A percentile compares a stretch with the other conserved stretches of the same genome.
Conservation (phyloP, 2,113 vertebrate species). For the Strigops habroptila region DNA sequence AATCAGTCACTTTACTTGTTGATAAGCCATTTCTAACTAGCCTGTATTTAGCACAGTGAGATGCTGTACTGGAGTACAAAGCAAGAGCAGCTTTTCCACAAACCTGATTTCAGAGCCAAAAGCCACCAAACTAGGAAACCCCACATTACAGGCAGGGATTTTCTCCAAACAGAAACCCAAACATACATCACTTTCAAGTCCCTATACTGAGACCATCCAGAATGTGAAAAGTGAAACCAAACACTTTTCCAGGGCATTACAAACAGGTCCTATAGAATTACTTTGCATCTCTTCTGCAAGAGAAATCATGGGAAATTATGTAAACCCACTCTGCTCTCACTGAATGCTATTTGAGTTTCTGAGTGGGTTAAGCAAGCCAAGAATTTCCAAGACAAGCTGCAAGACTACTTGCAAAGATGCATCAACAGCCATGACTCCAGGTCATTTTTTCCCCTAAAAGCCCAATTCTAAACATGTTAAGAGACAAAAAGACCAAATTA, state of each 20-base stretch:
- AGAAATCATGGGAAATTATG: not conserved
- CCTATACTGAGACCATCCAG: not conserved
- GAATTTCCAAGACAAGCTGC: constrained; percentile 7
- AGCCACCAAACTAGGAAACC: not conserved
- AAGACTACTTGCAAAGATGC: not conserved
- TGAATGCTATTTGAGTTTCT: not conserved
- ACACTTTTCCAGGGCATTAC: not conserved
- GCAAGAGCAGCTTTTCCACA: not conserved
- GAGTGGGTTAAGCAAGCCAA: not conserved
- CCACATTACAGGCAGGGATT: not conserved
- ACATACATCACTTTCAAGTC: not conserved
- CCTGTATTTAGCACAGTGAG: not conserved
- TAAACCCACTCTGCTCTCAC: not conserved
- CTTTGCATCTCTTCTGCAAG: not conserved
- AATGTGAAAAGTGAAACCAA: constrained; percentile 18
- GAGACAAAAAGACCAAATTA: not conserved
- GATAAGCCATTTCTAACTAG: not conserved
- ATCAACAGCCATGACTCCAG: not conserved
- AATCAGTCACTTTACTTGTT: not conserved
- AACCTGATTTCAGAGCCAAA: not conserved
- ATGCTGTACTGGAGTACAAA: not conserved
- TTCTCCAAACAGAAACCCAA: not conserved
- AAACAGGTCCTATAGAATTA: not conserved
- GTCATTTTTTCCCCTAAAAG: not conserved
- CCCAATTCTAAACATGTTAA: not conserved